These are phyloP conservation scores for Cosmia trapezina DNA, from an alignment of 2,888 invertebrate genomes.

Conservation along the genomic window DNA sequence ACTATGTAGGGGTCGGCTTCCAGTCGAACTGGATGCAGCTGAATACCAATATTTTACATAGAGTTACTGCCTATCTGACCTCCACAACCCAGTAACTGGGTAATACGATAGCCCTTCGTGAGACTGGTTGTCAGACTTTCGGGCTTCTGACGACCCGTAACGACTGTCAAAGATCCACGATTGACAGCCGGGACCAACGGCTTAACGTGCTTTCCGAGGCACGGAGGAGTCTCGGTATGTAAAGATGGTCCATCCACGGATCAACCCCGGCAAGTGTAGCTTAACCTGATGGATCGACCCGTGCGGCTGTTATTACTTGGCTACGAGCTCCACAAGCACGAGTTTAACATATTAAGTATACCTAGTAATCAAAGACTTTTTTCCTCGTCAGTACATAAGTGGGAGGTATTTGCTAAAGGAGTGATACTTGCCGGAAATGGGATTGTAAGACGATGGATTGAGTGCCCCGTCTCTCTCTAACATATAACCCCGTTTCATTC, in stretches of 20 bases:
- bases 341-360: background rate
- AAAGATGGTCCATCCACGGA: too few relatives aligned
- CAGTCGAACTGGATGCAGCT: background rate
- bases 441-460: constrained; percentile 71
- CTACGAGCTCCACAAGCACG: too few relatives aligned
- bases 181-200: too few relatives aligned
- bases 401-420: constrained; percentile 75
- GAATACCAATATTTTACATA: background rate
- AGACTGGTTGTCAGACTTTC: too few relatives aligned
- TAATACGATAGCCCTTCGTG: background rate
- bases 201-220: too few relatives aligned
- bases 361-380: background rate
- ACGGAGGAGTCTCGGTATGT: too few relatives aligned
- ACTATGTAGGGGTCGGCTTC: background rate
- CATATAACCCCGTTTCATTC: constrained; percentile 46
- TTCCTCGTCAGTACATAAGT: constrained; percentile 59
- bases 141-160: too few relatives aligned
- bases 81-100: background rate
- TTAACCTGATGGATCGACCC: too few relatives aligned
- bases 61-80: background rate
- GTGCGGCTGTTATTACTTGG: too few relatives aligned
- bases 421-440: constrained; percentile 71
- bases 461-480: constrained; percentile 61
- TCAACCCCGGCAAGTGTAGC: too few relatives aligned
- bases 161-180: too few relatives aligned